phyloP scores from a whole-genome alignment of 2,113 vertebrate genomes.

The Melanocharis versteri region DNA sequence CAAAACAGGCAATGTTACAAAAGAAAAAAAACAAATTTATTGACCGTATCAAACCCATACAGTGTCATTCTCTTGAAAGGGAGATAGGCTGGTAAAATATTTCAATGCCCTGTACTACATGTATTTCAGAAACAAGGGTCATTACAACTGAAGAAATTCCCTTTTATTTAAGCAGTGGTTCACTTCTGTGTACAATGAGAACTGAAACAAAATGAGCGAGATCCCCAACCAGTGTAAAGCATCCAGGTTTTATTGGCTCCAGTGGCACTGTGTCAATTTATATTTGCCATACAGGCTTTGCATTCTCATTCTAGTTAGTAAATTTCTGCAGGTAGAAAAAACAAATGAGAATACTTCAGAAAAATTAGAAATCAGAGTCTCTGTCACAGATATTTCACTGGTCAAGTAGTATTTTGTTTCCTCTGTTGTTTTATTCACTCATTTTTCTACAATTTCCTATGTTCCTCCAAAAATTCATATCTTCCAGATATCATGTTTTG shows the following conservation, averaged over 20 bases:
- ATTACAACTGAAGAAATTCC: background rate
- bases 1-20: background rate
- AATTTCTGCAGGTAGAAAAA: background rate
- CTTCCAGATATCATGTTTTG: background rate
- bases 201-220: background rate
- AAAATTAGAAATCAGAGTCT: background rate
- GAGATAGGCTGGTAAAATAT: background rate
- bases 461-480: background rate
- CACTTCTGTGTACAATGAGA: background rate
- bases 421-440: background rate
- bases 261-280: background rate
- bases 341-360: background rate
- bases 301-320: background rate
- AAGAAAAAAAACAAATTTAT: background rate
- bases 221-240: background rate
- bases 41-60: background rate
- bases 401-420: background rate
- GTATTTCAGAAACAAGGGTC: background rate
- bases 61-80: background rate
- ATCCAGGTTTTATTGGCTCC: background rate
- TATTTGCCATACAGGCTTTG: background rate
- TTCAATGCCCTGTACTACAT: background rate
- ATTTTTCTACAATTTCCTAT: background rate
- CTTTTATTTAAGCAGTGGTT: background rate
- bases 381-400: background rate